Evolutionary conservation across 2,113 vertebrate species (phyloP).

Genomic region (Grantiella picta): DNA sequence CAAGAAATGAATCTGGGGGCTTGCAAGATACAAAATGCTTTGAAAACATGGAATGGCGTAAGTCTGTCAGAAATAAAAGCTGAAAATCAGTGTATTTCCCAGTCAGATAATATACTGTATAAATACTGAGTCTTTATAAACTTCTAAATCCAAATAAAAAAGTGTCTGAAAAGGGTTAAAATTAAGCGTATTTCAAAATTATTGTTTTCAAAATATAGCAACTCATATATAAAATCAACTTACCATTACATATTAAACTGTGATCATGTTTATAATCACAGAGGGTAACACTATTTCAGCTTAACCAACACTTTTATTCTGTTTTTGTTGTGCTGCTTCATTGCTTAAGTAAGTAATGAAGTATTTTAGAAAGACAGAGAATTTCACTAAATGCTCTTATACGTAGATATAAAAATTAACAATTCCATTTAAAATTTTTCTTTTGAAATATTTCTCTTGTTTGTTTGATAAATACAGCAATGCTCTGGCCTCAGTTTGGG

Average conservation of each 20-base stretch:
- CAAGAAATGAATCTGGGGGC: background rate
- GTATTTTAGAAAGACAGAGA: background rate
- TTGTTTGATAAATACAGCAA: background rate
- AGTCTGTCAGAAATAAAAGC: background rate
- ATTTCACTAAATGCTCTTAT: background rate
- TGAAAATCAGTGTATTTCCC: background rate
- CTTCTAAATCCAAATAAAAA: background rate
- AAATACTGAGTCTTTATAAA: background rate
- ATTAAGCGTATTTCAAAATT: background rate
- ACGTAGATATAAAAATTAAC: background rate
- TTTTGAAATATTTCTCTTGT: background rate
- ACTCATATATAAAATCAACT: background rate
- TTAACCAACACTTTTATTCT: background rate
- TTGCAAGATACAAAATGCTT: background rate
- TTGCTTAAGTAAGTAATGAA: background rate
- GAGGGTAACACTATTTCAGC: background rate
- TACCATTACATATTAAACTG: background rate
- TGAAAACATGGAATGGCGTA: background rate
- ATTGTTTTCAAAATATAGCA: background rate
- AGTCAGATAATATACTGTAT: background rate
- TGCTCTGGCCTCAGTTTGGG: rapidly evolving
- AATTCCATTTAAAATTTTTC: background rate
- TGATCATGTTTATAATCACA: background rate
- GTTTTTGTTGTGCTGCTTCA: background rate
- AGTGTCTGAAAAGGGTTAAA: background rate